phyloP scores from a whole-genome alignment of 37 sponge, comb jelly and placozoan species.

The Chondrosia reniformis region DNA sequence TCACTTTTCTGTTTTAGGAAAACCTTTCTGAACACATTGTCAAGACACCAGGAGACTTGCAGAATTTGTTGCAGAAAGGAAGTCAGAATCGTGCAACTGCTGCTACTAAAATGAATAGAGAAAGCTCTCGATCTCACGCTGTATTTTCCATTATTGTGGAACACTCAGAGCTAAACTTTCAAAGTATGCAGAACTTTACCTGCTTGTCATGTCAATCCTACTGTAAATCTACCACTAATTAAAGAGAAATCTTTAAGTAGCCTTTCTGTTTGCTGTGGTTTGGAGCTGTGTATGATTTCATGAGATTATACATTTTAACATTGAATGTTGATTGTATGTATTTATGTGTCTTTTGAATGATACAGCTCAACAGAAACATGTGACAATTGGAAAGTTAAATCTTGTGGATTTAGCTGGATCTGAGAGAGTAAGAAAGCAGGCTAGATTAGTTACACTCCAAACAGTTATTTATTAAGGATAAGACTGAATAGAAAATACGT shows the following conservation, averaged over 20 bases:
- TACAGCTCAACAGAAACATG: slow-evolving; percentile 30
- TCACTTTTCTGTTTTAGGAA: slow-evolving; percentile 31
- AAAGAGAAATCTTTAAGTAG: no score
- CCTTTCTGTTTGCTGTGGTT: no score
- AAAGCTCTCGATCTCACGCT: slow-evolving; percentile 85
- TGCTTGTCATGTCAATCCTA: no score
- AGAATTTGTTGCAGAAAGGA: slow-evolving; percentile 66
- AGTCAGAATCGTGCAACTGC: slow-evolving; percentile 63
- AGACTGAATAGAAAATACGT: no score
- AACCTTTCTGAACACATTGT: slow-evolving; percentile 84
- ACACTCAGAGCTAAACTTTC: slow-evolving; percentile 44
- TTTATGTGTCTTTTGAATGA: no score
- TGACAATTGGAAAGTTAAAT: slow-evolving; percentile 94
- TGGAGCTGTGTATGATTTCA: no score
- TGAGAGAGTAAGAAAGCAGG: slow-evolving; percentile 51
- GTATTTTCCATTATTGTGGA: slow-evolving; percentile 91
- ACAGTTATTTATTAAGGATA: no score
- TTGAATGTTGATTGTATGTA: neutral
- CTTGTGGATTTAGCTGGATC: slow-evolving; percentile 97
- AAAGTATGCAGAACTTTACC: slow-evolving; percentile 7
- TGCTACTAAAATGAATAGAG: slow-evolving; percentile 79
- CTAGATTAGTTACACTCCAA: no score
- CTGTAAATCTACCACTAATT: no score
- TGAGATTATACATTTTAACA: no score
- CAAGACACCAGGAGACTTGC: slow-evolving; percentile 56